Conservation (phyloP, 2,888 invertebrate species). For the Hoplodrina blanda region DNA sequence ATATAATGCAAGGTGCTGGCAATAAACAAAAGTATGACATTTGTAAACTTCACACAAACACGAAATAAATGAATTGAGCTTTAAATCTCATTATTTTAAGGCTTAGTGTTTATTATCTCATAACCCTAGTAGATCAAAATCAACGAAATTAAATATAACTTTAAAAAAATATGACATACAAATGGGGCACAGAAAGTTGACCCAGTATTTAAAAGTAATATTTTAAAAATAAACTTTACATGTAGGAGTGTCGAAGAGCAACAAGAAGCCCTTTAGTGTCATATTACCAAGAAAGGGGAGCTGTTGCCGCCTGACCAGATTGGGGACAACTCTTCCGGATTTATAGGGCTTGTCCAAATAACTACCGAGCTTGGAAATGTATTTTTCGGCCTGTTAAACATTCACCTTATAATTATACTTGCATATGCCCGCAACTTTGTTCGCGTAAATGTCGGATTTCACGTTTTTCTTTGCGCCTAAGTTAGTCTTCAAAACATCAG, state of each 20-base stretch:
- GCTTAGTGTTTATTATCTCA: too few species aligned
- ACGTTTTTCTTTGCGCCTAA: too few species aligned
- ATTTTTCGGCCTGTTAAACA: too few species aligned
- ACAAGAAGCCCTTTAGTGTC: conserved; percentile 51
- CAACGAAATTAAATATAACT: not conserved
- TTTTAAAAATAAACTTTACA: conserved; percentile 30
- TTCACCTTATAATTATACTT: too few species aligned
- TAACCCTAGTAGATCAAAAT: too few species aligned
- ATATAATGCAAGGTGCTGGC: conserved; percentile 12
- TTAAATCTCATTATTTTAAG: too few species aligned
- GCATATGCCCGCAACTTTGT: too few species aligned
- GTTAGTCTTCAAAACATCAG: too few species aligned
- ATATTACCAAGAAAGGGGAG: conserved; percentile 45
- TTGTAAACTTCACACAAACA: not conserved
- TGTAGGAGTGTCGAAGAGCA: conserved; percentile 13
- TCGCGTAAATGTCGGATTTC: too few species aligned
- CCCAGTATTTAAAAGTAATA: conserved; percentile 15
- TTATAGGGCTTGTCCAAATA: conserved; percentile 59
- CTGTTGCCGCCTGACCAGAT: conserved; percentile 60
- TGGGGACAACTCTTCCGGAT: conserved; percentile 63
- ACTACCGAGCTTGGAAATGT: not conserved
- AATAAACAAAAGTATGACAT: conserved; percentile 7
- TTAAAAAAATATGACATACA: not conserved
- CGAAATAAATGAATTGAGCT: too few species aligned
- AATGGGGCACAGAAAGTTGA: conserved; percentile 4